Percentiles rank a stretch among this genome's conserved stretches.
These are phyloP conservation scores for Gorsachius magnificus DNA, from an alignment of 2,797 vertebrate genomes.

Conservation along the genomic window DNA sequence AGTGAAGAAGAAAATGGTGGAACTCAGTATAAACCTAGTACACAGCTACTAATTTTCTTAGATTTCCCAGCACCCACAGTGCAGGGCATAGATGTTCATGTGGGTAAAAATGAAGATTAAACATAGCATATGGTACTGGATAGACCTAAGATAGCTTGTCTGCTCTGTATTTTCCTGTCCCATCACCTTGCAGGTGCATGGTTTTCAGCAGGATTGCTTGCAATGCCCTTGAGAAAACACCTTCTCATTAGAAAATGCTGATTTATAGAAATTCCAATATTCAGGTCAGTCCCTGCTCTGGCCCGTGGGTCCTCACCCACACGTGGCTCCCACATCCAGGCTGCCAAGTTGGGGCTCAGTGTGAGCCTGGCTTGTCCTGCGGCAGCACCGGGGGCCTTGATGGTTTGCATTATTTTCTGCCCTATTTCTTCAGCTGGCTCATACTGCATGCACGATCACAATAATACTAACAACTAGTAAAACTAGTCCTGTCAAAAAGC, in stretches of 20 bases:
- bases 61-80: background rate
- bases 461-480: background rate
- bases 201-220: background rate
- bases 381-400: rapidly evolving
- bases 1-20: background rate
- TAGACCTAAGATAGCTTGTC: background rate
- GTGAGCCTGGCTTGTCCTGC: background rate
- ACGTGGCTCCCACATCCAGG: rapidly evolving
- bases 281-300: background rate
- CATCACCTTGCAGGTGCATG: background rate
- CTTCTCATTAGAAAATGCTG: background rate
- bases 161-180: background rate
- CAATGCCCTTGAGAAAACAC: background rate
- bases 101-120: background rate
- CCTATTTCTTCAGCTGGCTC: background rate
- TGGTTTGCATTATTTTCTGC: background rate
- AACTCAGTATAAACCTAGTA: background rate
- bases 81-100: background rate
- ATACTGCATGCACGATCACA: background rate
- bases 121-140: no score
- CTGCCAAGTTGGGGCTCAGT: background rate
- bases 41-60: background rate
- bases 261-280: background rate
- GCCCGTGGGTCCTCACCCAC: background rate
- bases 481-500: background rate